Evolutionary conservation across 1,140 invertebrate genomes (phyloP), one percentile per base, ranked within the genome.

Genomic region (Bombus huntii): DNA sequence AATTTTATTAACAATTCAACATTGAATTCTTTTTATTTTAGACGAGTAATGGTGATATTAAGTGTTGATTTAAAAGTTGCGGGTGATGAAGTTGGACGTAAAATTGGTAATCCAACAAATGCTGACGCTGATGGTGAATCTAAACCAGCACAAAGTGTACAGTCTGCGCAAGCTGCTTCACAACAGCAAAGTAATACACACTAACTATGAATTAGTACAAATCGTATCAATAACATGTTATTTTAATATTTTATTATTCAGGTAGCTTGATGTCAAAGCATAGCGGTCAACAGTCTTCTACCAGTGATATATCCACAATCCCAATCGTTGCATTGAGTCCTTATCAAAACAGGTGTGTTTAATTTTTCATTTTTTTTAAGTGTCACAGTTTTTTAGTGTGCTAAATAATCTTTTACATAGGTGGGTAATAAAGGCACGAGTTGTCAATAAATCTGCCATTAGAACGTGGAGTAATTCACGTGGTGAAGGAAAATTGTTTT

Each of bases 401-500:
- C 59, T 74, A 87, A 44, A 68, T 31, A 68, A 81, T 47, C 22
- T 37, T 66, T 53, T 84, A 91, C 89, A 85, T 88, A 98, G 97
- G 93, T 99, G 98, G 98, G 97, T 98, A 3, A 99, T 99, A 83
- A 98, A 98, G 93, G 99, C 97, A 42, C 96, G 99, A 70, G 98
- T 99, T 0, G 98, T 97, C 22, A 97, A 96, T 86, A 99, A 99
- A 94, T 96, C 97, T 13, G 92, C 95, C 1, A 97, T 99, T 59
- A 96, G 97, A 86, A 98, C 97, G 0, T 99, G 98, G 98, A 98
- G 97, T 70, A 99, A 99, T 95, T 97, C 98, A 1, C 96, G 96
- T 76, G 98, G 99, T 0, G 98, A 99, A 95, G 99, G 99, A 2
- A 98, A 98, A 93, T 95, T 99, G 2, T 99, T 99, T 92, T 98